phyloP scores from a whole-genome alignment of 2,113 vertebrate species.

The Thomomys bottae region DNA sequence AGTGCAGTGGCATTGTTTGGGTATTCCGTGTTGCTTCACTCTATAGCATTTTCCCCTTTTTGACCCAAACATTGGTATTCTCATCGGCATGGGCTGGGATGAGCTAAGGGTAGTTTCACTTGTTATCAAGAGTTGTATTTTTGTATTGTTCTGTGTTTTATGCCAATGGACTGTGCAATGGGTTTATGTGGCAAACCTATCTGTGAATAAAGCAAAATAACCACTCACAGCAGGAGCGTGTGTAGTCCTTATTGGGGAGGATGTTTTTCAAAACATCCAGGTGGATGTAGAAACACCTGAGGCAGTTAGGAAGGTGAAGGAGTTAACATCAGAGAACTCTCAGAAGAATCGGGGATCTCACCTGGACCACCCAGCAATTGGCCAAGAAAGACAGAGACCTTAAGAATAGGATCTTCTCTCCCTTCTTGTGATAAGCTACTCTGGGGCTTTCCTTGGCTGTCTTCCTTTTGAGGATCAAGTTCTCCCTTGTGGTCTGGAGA shows the following conservation, averaged over 20 bases:
- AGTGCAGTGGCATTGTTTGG: not conserved
- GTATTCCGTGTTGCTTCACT: not conserved
- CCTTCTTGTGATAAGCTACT: not conserved
- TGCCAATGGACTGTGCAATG: conserved; percentile 21
- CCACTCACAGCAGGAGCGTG: not conserved
- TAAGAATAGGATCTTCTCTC: too few species aligned
- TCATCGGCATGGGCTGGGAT: not conserved
- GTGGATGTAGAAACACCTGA: not conserved
- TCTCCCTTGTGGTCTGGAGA: not conserved
- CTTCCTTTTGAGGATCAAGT: not conserved
- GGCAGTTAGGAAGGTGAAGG: not conserved
- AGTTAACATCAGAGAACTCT: not conserved
- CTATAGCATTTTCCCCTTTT: not conserved
- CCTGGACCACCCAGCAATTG: not conserved
- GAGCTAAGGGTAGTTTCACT: conserved; percentile 3
- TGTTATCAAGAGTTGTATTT: conserved; percentile 65
- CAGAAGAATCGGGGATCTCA: not conserved
- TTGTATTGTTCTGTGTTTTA: conserved; percentile 52
- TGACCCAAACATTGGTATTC: not conserved
- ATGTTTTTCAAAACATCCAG: not conserved
- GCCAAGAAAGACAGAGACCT: not conserved
- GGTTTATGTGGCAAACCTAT: conserved; percentile 48
- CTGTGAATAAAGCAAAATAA: conserved; percentile 72
- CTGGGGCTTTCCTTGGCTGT: not conserved
- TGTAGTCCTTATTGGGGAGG: not conserved